Conservation (phyloP, 2,797 vertebrate species). For the Melanotaenia nigrans region DNA sequence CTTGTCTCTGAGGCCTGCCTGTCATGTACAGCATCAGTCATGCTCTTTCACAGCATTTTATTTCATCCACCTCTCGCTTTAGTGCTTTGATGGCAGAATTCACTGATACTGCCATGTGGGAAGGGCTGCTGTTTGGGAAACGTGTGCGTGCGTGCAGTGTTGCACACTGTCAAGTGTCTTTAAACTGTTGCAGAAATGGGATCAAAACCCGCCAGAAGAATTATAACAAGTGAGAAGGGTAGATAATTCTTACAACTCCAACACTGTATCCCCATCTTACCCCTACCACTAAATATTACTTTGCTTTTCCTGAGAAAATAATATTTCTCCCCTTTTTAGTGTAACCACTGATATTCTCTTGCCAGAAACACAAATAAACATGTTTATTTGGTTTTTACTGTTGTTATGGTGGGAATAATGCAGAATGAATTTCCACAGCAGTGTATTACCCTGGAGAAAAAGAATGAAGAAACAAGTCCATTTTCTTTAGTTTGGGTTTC, state of each 20-base stretch:
- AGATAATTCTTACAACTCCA: constrained; percentile 24
- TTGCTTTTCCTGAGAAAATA: constrained; percentile 18
- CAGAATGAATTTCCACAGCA: background rate
- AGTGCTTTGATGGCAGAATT: constrained; percentile 74
- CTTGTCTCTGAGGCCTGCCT: constrained; percentile 76
- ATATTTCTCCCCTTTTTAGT: constrained; percentile 22
- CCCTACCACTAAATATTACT: constrained; percentile 17
- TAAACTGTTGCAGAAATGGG: constrained; percentile 55
- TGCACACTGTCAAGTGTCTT: constrained; percentile 55
- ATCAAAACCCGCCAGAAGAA: constrained; percentile 55
- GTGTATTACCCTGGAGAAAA: background rate
- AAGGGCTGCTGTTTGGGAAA: constrained; percentile 51
- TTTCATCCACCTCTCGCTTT: constrained; percentile 82
- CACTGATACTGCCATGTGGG: constrained; percentile 70
- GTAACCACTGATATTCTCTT: background rate
- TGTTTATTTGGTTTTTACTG: constrained; percentile 15
- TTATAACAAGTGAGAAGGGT: constrained; percentile 36
- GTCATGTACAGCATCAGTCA: constrained; percentile 83
- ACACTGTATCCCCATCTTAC: constrained; percentile 29
- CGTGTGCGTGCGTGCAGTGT: constrained; percentile 21
- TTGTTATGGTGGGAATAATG: constrained; percentile 15
- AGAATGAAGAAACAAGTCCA: background rate
- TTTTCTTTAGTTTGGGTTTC: constrained; percentile 16
- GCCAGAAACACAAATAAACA: constrained; percentile 7
- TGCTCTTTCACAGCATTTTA: constrained; percentile 81